Evolutionary conservation across 2,888 invertebrate genomes (phyloP), one percentile per base, ranked within the genome.

Genomic region (Phorcus lineatus): DNA sequence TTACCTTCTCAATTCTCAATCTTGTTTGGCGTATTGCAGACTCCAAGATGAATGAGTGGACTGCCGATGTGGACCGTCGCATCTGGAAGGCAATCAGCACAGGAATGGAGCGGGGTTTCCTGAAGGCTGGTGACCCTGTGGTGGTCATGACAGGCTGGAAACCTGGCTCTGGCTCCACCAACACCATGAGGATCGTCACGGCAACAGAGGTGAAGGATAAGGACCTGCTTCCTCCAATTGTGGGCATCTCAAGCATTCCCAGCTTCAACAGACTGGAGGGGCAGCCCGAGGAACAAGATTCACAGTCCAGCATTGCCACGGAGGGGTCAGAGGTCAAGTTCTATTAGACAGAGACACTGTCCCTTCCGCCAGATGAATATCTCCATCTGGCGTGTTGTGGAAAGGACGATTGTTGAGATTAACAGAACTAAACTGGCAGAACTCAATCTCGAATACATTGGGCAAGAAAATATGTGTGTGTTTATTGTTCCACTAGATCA

Each of bases 131-230:
- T 4, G 98, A 99, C 94, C 95, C 96, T 36, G 96, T 84, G n/a
- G 82, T 86, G 22, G 81, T 84, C 28, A 67, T 84, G 80, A 99
- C 99, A 76, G 99, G 99, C 90, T 99, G 99, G 99, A 96, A 96
- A 92, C 96, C 97, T 93, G 99, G 98, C 87, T 96, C 97, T 88
- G 99, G 98, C 76, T 98, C 96, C 93, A 99, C 99, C 93, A 99
- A 99, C 95, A 99, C 98, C 90, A 96, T 98, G 95, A 96, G 98
- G 87, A 95, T 99, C 93, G 96, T 98, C 77, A 86, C 85, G 13
- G 91, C 90, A 7, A 84, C 86, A 1, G 89, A 90, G 57, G 80
- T 87, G 40, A 80, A 81, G 9, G 81, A 84, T 62, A 84, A 83
- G 74, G 85, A 86, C 9, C 77, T 87, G n/a, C 82, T 90, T 31